Percentiles rank a stretch among this genome's conserved stretches.
These are phyloP conservation scores for Lutjanus erythropterus DNA, from an alignment of 2,113 vertebrate species.

Conservation along the genomic window DNA sequence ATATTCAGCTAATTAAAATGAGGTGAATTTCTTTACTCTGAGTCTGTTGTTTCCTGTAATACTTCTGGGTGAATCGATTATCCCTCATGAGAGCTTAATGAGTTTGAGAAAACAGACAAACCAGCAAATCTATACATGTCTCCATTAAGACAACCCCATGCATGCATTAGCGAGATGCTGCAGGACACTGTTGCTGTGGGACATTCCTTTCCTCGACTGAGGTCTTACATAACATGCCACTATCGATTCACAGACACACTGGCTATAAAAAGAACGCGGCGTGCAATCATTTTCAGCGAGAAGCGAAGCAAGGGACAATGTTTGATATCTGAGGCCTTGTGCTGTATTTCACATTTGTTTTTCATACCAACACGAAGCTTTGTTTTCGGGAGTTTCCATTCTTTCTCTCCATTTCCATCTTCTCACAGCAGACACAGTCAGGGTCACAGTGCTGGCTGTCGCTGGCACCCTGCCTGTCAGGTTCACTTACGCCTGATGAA, in stretches of 20 bases:
- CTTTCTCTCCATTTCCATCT: constrained; percentile 23
- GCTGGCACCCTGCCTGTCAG: constrained; percentile 65
- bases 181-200: constrained; percentile 17
- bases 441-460: constrained; percentile 35
- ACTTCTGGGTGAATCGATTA: constrained; percentile 8
- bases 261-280: constrained; percentile 47
- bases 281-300: neutral
- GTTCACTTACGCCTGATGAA: constrained; percentile 53
- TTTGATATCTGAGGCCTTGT: constrained; percentile 6
- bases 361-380: neutral
- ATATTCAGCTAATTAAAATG: constrained; percentile 5
- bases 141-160: neutral
- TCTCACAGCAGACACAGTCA: constrained; percentile 9
- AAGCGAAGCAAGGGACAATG: constrained; percentile 1
- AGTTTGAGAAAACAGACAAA: constrained; percentile 33
- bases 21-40: neutral
- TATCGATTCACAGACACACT: constrained; percentile 35
- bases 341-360: constrained; percentile 16
- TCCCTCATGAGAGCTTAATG: constrained; percentile 10
- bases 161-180: neutral
- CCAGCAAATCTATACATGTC: constrained; percentile 22
- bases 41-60: neutral
- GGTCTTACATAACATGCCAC: constrained; percentile 49
- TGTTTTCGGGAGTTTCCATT: constrained; percentile 4
- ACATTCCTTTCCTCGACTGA: constrained; percentile 25